A percentile compares a stretch with the other conserved stretches of the same genome.
These are phyloP conservation scores for Callithrix jacchus DNA, from an alignment of 2,113 vertebrate genomes.

Conservation along the genomic window DNA sequence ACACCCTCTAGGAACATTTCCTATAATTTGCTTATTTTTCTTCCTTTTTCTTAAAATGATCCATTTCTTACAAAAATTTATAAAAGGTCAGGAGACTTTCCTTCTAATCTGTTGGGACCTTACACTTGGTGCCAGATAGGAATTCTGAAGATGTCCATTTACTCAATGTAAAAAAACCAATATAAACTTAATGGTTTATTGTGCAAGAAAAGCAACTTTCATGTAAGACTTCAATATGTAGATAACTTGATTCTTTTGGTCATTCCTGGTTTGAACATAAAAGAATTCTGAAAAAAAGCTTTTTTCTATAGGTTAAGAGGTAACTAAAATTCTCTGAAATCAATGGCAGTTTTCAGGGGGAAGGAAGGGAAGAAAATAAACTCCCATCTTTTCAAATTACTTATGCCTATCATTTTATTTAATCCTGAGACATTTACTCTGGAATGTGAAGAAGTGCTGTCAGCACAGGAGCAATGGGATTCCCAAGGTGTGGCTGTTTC, in stretches of 20 bases:
- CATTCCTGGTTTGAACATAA: neutral
- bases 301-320: neutral
- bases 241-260: slow-evolving; percentile 25
- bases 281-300: neutral
- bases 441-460: neutral
- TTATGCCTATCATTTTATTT: neutral
- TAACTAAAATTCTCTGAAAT: slow-evolving; percentile 7
- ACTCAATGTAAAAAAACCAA: neutral
- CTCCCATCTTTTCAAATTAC: neutral
- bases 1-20: slow-evolving; percentile 74
- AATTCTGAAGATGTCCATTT: neutral
- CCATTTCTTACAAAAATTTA: slow-evolving; percentile 41
- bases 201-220: slow-evolving; percentile 21
- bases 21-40: slow-evolving; percentile 38
- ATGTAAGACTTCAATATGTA: neutral
- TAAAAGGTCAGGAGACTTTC: slow-evolving; percentile 44
- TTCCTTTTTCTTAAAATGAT: slow-evolving; percentile 40
- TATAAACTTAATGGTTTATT: neutral
- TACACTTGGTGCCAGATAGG: neutral
- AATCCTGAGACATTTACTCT: neutral
- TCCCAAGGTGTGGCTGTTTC: neutral
- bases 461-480: neutral
- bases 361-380: neutral
- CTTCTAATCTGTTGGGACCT: neutral
- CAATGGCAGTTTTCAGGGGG: neutral